A percentile compares a stretch with the other conserved stretches of the same genome.
phyloP scores from a whole-genome alignment of 2,797 vertebrate species.

The Champsocephalus esox region DNA sequence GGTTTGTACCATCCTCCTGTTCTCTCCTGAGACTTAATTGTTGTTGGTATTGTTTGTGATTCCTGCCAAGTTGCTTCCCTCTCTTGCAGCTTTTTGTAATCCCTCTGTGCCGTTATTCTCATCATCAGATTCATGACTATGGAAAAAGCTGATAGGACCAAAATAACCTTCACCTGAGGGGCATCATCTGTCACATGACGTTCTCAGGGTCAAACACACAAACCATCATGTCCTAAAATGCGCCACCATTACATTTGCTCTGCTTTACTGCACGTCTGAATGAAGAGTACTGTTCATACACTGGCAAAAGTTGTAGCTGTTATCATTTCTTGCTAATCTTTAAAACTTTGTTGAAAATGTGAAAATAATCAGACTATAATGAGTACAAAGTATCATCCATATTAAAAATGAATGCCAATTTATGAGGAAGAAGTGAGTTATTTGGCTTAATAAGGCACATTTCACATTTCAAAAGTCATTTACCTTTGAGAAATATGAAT shows the following conservation, averaged over 20 bases:
- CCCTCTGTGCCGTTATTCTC: slow-evolving; percentile 49
- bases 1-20: slow-evolving; percentile 35
- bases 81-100: slow-evolving; percentile 50
- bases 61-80: slow-evolving; percentile 62
- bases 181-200: slow-evolving; percentile 73
- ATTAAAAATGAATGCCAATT: background rate
- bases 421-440: background rate
- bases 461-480: no score
- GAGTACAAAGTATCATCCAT: background rate
- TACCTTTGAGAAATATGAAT: no score
- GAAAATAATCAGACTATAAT: background rate
- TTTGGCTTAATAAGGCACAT: no score
- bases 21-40: slow-evolving; percentile 66
- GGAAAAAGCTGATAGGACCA: slow-evolving; percentile 71
- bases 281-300: slow-evolving; percentile 5
- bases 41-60: slow-evolving; percentile 57
- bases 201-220: slow-evolving; percentile 68
- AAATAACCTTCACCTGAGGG: slow-evolving; percentile 43
- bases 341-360: slow-evolving; percentile 1
- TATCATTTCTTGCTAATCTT: background rate
- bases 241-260: slow-evolving; percentile 43
- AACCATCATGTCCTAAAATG: slow-evolving; percentile 15
- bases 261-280: slow-evolving; percentile 24
- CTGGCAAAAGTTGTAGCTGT: background rate
- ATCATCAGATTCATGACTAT: slow-evolving; percentile 70